Evolutionary conservation across 2,797 vertebrate genomes (phyloP), one percentile per base, ranked within the genome.

Genomic region (Lepilemur septentrionalis): DNA sequence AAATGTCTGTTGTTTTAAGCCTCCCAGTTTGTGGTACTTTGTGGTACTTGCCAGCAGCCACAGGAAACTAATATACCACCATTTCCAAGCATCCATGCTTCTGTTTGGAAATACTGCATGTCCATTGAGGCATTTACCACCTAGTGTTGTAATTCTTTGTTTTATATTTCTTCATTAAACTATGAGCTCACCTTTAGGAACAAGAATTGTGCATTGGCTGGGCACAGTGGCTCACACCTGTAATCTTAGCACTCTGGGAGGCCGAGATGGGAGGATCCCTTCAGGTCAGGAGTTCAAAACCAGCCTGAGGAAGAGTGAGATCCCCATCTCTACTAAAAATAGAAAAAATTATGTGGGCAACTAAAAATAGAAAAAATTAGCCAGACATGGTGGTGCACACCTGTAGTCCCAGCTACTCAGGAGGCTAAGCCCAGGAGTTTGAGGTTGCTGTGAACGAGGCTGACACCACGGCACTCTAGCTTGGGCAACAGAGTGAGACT

Each of bases 151-250:
- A 79, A 86, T 25, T 79, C 14, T 78, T 76, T 82, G 17, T 89
- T 87, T 93, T 79, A 48, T 38, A 59, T 79, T 90, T 73, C 18
- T 61, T 86, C 23, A 41, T 89, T 81, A 89, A 96, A 91, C 23
- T 65, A 22, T 76, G 7, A 86, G 18, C 18, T 89, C 85, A 70
- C 30, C 18, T 48, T 72, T 88, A 69, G 63, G 67, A 25, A 30
- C 4, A 0, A 28, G 72, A 73, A 48, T 73, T 15, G 11, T 59
- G 25, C 57, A 28, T 59, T 57, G 22, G 22, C 22, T 57, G 22
- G 55, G 55, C 55, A 57, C 9, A 10, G 55, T 10, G 55, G 55
- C 55, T 57, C 22, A 57, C 9, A 1, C 1, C 55, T 57, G 1
- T 57, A 57, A 57, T 57, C 55, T 22, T 57, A 57, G 23, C 55